These are phyloP conservation scores for Passer domesticus DNA, from an alignment of 2,113 vertebrate species.

Conservation along the genomic window DNA sequence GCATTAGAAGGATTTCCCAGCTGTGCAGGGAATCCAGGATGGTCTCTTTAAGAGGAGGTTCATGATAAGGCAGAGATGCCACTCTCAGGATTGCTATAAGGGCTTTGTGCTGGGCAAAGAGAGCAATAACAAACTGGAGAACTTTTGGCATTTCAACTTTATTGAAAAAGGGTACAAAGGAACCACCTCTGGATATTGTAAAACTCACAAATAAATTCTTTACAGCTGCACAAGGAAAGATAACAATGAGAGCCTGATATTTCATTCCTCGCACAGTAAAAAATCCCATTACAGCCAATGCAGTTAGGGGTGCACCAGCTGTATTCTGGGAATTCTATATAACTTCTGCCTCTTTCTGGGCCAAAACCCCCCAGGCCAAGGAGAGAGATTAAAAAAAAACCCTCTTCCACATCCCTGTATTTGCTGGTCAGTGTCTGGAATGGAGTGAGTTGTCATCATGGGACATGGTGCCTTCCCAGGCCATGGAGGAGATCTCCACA, in stretches of 20 bases:
- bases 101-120: background rate
- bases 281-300: constrained; percentile 51
- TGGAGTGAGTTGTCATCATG: background rate
- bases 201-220: constrained; percentile 65
- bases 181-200: constrained; percentile 62
- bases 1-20: background rate
- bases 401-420: background rate
- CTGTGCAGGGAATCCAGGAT: background rate
- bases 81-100: background rate
- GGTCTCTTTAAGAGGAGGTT: background rate
- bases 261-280: constrained; percentile 62
- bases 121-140: constrained; percentile 21
- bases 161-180: constrained; percentile 50
- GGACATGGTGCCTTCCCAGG: background rate
- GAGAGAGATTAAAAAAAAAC: constrained; percentile 10
- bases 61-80: background rate
- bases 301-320: constrained; percentile 39
- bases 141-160: constrained; percentile 38
- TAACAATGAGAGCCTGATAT: constrained; percentile 41
- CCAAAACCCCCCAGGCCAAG: background rate
- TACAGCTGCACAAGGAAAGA: constrained; percentile 55
- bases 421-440: background rate
- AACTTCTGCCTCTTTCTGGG: constrained; percentile 29
- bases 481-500: background rate
- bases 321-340: constrained; percentile 33